Evolutionary conservation across 2,888 invertebrate species (phyloP).

Genomic region (Agonum fuliginosum): DNA sequence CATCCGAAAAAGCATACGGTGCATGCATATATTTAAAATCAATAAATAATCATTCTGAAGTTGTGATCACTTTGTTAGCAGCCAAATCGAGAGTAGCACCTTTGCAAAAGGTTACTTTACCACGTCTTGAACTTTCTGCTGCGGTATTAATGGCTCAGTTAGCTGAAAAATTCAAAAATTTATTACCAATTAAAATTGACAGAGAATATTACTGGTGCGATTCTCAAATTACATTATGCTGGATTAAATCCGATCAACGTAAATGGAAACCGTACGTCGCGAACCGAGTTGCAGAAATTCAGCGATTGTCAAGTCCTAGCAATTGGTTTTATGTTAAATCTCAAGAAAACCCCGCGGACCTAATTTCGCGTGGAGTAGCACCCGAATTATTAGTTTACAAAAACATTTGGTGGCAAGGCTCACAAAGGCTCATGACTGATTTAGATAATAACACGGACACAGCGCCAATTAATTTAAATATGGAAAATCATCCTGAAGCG

Average conservation of each 20-base stretch:
- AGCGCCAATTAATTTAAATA: background rate
- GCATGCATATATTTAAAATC: constrained; percentile 63
- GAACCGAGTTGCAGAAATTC: constrained; percentile 64
- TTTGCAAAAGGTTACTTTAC: constrained; percentile 63
- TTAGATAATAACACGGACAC: no score
- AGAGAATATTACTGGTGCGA: constrained; percentile 64
- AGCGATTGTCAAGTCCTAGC: constrained; percentile 50
- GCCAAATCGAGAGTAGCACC: constrained; percentile 64
- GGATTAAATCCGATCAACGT: constrained; percentile 62
- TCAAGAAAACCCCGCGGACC: constrained; percentile 63
- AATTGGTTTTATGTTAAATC: constrained; percentile 62
- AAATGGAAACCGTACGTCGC: constrained; percentile 64
- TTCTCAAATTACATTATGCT: constrained; percentile 65
- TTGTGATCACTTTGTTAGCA: constrained; percentile 51
- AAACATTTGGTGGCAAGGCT: constrained; percentile 56
- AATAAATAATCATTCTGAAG: constrained; percentile 14
- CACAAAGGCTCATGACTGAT: constrained; percentile 33
- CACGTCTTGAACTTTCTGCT: constrained; percentile 66
- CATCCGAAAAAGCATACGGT: constrained; percentile 63
- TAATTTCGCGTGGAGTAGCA: constrained; percentile 55
- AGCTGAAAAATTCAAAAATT: constrained; percentile 40
- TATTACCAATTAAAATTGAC: constrained; percentile 43
- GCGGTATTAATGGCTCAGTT: constrained; percentile 64
- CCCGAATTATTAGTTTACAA: background rate
- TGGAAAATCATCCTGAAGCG: background rate